Conservation (phyloP, 2,888 invertebrate genomes). For the Epistrophe grossulariae region DNA sequence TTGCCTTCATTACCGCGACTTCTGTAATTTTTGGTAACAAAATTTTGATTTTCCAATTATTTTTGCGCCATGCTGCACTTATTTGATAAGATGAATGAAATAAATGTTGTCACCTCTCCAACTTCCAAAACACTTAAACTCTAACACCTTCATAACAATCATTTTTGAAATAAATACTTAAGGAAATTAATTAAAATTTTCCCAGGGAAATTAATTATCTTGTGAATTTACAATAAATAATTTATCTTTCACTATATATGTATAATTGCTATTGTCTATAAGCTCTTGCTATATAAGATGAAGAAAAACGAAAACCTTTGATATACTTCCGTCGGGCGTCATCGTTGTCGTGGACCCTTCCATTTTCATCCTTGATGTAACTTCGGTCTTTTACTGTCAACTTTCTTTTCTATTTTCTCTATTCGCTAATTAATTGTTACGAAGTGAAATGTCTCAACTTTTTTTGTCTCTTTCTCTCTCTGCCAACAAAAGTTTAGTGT, state of each 20-base stretch:
- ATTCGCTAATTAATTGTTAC: constrained; percentile 59
- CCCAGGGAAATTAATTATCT: constrained; percentile 60
- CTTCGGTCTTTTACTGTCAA: background rate
- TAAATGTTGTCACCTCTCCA: background rate
- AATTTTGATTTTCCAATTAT: background rate
- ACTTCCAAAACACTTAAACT: background rate
- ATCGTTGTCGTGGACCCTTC: background rate
- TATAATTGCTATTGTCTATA: constrained; percentile 58
- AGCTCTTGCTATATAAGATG: constrained; percentile 16
- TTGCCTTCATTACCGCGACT: background rate
- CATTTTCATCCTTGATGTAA: background rate
- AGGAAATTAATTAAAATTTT: constrained; percentile 65
- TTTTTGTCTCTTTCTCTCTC: background rate
- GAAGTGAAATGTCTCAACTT: constrained; percentile 65
- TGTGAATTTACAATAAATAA: constrained; percentile 66
- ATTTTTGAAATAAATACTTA: constrained; percentile 38
- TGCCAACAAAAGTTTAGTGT: background rate
- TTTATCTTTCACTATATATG: constrained; percentile 53
- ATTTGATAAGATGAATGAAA: background rate
- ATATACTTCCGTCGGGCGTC: constrained; percentile 12
- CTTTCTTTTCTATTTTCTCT: background rate
- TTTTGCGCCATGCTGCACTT: background rate
- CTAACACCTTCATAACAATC: constrained; percentile 30
- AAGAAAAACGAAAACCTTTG: constrained; percentile 34
- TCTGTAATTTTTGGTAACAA: background rate